A percentile compares a stretch with the other conserved stretches of the same genome.
These are phyloP conservation scores for Scolanthus callimorphus DNA, from an alignment of 92 coral and sea anemone species.

Conservation along the genomic window DNA sequence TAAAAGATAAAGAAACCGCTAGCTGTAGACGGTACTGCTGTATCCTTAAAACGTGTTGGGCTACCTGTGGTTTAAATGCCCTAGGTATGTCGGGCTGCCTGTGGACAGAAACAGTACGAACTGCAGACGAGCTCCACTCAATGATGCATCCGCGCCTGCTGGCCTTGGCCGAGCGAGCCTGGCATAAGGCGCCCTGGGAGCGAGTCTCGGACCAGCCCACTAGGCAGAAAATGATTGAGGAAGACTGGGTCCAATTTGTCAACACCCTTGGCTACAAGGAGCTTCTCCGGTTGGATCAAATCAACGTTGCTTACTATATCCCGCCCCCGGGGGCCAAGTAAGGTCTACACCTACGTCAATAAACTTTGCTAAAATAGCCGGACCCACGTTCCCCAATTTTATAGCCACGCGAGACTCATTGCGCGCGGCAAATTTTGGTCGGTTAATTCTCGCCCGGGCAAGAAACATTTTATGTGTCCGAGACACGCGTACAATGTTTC, in stretches of 20 bases:
- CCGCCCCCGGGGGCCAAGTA: constrained; percentile 64
- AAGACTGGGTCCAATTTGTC: constrained; percentile 47
- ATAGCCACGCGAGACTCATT: too few species aligned
- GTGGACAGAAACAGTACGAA: constrained; percentile 70
- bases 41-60: too few species aligned
- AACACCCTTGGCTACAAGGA: constrained; percentile 59
- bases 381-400: too few species aligned
- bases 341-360: constrained; percentile 1
- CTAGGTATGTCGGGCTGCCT: constrained; percentile 55
- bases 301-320: constrained; percentile 49
- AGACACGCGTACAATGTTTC: too few species aligned
- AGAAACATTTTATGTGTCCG: too few species aligned
- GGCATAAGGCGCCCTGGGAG: constrained; percentile 69
- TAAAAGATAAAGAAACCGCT: too few species aligned
- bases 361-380: too few species aligned
- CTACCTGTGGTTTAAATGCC: too few species aligned
- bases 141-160: constrained; percentile 57
- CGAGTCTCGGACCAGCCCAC: constrained; percentile 8
- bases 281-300: constrained; percentile 44
- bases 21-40: too few species aligned
- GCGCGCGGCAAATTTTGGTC: too few species aligned
- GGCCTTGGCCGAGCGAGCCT: constrained; percentile 68
- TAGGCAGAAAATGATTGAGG: constrained; percentile 13
- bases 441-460: too few species aligned
- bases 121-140: constrained; percentile 48